Evolutionary conservation across 2,113 vertebrate genomes (phyloP).

Genomic region (Meriones unguiculatus): DNA sequence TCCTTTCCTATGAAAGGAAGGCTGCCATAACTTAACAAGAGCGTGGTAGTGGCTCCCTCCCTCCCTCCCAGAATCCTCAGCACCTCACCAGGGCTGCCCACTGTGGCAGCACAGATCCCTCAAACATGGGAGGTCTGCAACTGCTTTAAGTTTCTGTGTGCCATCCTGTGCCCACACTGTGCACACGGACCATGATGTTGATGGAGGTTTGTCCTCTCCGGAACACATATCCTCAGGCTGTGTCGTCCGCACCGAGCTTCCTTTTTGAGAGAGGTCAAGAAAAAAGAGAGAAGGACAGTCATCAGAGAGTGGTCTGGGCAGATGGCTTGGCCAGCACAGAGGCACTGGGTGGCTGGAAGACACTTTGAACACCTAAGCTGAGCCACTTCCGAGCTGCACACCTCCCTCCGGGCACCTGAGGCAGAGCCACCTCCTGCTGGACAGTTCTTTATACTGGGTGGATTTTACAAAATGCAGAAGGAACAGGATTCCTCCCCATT

Average conservation of each 20-base stretch:
- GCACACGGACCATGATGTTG: conserved; percentile 35
- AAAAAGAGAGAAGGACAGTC: not conserved
- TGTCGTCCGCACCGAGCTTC: not conserved
- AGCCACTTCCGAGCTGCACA: not conserved
- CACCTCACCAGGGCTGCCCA: conserved; percentile 38
- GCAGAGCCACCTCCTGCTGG: not conserved
- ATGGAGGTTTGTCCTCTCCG: conserved; percentile 41
- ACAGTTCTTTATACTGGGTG: conserved; percentile 33
- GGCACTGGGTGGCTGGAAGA: conserved; percentile 54
- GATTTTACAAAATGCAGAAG: conserved; percentile 58
- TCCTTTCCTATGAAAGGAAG: not conserved
- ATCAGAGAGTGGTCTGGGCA: conserved; percentile 45
- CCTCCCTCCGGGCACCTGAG: not conserved
- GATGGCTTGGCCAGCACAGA: conserved; percentile 2
- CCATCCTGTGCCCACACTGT: conserved; percentile 68
- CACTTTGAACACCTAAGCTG: not conserved
- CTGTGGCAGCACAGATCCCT: conserved; percentile 49
- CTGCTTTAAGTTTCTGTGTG: conserved; percentile 84
- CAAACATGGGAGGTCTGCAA: conserved; percentile 37
- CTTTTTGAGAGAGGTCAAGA: not conserved
- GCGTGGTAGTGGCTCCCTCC: conserved; percentile 3
- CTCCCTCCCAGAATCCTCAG: conserved; percentile 57
- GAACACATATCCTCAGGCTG: conserved; percentile 63
- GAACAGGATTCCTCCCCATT: conserved; percentile 64
- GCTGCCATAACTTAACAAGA: conserved; percentile 48